Percentiles rank a stretch among this genome's conserved stretches.
Conservation (phyloP, 2,797 vertebrate genomes). For the Ara ararauna region DNA sequence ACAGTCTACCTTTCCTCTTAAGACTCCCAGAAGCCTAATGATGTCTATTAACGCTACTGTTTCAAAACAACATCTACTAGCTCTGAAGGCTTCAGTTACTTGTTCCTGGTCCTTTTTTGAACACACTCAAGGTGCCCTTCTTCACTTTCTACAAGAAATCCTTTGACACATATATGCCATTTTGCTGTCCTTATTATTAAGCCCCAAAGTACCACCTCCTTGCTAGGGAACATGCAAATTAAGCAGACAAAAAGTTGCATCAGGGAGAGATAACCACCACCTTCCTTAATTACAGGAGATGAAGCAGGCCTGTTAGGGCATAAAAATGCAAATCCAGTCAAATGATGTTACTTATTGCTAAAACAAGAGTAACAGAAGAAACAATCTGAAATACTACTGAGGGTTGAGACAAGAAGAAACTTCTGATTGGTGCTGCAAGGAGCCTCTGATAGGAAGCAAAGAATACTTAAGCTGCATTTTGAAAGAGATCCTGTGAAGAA, state of each 20-base stretch:
- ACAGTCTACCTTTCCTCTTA: neutral
- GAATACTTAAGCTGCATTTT: conserved; percentile 37
- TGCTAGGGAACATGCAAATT: conserved; percentile 68
- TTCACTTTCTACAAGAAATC: neutral
- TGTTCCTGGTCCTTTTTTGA: neutral
- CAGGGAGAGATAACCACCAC: conserved; percentile 46
- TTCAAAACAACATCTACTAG: neutral
- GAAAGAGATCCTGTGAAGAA: conserved; percentile 54
- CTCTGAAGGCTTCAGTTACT: neutral
- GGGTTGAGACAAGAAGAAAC: neutral
- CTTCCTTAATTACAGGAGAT: neutral
- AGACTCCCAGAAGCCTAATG: neutral
- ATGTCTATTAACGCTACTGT: neutral
- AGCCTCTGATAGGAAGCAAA: conserved; percentile 52
- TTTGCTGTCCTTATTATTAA: neutral
- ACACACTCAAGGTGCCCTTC: neutral
- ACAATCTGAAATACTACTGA: neutral
- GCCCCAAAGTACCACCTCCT: conserved; percentile 40
- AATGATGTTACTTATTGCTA: neutral
- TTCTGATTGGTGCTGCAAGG: conserved; percentile 52
- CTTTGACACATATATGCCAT: neutral
- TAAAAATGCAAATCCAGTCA: neutral
- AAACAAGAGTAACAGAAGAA: neutral
- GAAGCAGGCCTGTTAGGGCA: conserved; percentile 17
- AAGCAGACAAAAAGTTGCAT: conserved; percentile 40